Conservation (phyloP, 2,113 vertebrate genomes). For the Caranx ignobilis region DNA sequence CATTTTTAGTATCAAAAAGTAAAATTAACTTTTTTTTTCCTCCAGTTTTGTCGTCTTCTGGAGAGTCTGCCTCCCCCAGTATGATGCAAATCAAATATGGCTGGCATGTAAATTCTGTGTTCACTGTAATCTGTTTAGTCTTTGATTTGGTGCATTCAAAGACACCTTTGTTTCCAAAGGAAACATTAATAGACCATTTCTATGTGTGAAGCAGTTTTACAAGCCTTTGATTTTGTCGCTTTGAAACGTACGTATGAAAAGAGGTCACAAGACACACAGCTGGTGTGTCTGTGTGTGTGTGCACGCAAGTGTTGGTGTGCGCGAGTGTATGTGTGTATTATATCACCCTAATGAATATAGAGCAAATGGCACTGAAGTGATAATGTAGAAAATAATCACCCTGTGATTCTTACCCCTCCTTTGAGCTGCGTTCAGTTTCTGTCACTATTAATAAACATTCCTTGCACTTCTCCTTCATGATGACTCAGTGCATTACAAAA, state of each 20-base stretch:
- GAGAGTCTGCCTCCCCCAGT: conserved; percentile 6
- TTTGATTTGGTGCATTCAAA: conserved; percentile 78
- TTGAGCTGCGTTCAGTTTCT: conserved; percentile 56
- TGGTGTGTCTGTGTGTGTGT: conserved; percentile 37
- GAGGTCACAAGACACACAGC: conserved; percentile 72
- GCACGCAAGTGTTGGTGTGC: conserved; percentile 22
- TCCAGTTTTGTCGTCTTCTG: conserved; percentile 4
- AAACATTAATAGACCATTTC: conserved; percentile 71
- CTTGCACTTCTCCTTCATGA: conserved; percentile 29
- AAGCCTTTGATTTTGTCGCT: conserved; percentile 77
- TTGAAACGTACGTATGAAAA: conserved; percentile 72
- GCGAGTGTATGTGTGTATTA: conserved; percentile 24
- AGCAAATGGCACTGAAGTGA: conserved; percentile 64
- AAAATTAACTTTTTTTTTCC: background rate
- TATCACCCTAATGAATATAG: conserved; percentile 67
- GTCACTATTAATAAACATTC: conserved; percentile 57
- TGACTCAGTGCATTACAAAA: conserved; percentile 33
- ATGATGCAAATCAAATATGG: conserved; percentile 60
- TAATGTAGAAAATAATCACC: conserved; percentile 67
- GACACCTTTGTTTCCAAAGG: conserved; percentile 77
- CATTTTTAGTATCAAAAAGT: background rate
- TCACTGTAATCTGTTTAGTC: conserved; percentile 60
- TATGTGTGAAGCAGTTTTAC: conserved; percentile 68
- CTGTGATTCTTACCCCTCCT: conserved; percentile 51
- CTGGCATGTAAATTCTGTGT: conserved; percentile 55